Evolutionary conservation across 2,797 vertebrate genomes (phyloP).

Genomic region (Bothrops alternatus): DNA sequence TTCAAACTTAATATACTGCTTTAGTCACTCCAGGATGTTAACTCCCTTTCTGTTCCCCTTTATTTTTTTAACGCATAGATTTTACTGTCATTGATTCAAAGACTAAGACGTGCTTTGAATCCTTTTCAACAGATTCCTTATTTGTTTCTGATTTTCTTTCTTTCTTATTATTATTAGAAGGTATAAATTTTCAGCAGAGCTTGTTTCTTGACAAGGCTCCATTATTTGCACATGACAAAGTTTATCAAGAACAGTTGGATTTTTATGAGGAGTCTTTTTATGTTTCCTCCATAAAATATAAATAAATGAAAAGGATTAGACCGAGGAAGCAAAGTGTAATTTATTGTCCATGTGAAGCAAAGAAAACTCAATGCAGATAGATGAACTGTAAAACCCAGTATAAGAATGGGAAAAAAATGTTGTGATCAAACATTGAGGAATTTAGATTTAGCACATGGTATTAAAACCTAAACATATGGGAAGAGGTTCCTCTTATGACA

Average conservation of each 20-base stretch:
- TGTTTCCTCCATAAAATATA: slow-evolving; percentile 81
- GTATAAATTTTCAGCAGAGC: slow-evolving; percentile 75
- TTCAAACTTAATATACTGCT: slow-evolving; percentile 62
- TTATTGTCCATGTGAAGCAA: slow-evolving; percentile 75
- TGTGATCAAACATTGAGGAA: slow-evolving; percentile 24
- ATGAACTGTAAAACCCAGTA: slow-evolving; percentile 65
- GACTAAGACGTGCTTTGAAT: slow-evolving; percentile 74
- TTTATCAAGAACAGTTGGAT: slow-evolving; percentile 84
- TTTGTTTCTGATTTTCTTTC: slow-evolving; percentile 73
- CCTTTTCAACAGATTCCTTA: slow-evolving; percentile 73
- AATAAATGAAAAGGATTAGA: slow-evolving; percentile 85
- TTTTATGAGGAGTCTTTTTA: slow-evolving; percentile 80
- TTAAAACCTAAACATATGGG: slow-evolving; percentile 28
- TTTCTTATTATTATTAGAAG: slow-evolving; percentile 74
- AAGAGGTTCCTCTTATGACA: slow-evolving; percentile 35
- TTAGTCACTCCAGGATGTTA: slow-evolving; percentile 63
- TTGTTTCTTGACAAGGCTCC: slow-evolving; percentile 73
- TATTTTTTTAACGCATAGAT: slow-evolving; percentile 40
- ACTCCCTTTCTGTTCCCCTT: background rate
- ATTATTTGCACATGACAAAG: slow-evolving; percentile 82
- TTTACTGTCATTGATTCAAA: slow-evolving; percentile 72
- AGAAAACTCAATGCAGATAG: slow-evolving; percentile 75
- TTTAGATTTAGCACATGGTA: slow-evolving; percentile 24
- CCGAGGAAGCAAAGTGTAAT: slow-evolving; percentile 77
- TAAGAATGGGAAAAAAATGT: slow-evolving; percentile 37